Conservation (phyloP, 1,140 invertebrate species). For the Harlomillsia oculata region DNA sequence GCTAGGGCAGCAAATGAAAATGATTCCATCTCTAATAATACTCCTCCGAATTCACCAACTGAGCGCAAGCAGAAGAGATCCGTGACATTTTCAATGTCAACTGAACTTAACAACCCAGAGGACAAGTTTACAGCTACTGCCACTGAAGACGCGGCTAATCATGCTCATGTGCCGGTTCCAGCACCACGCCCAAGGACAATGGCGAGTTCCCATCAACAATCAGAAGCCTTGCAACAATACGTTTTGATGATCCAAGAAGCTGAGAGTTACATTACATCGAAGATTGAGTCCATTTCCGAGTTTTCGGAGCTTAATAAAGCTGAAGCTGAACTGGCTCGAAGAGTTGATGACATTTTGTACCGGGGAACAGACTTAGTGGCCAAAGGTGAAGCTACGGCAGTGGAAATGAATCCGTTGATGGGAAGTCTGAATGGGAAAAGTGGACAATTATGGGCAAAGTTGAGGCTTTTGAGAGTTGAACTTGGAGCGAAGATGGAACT, state of each 20-base stretch:
- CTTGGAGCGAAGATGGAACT: neutral
- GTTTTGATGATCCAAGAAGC: neutral
- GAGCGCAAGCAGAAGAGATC: too few relatives aligned
- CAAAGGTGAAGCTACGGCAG: neutral
- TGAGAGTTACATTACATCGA: neutral
- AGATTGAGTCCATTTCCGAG: neutral
- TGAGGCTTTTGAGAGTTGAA: neutral
- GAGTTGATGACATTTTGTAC: conserved; percentile 3
- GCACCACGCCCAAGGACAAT: neutral
- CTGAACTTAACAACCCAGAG: too few relatives aligned
- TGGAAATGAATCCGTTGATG: neutral
- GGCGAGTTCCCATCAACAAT: neutral
- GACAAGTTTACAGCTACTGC: neutral
- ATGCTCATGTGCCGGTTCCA: neutral
- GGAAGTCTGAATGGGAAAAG: neutral
- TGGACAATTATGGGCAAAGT: conserved; percentile 3
- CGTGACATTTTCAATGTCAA: too few relatives aligned
- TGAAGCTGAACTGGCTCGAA: neutral
- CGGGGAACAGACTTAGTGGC: neutral
- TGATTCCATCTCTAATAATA: too few relatives aligned
- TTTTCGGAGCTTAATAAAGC: neutral
- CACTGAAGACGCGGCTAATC: neutral
- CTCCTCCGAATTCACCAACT: too few relatives aligned
- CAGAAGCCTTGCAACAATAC: neutral
- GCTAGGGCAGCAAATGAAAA: too few relatives aligned